phyloP scores from a whole-genome alignment of 2,113 vertebrate species.

The Brienomyrus brachyistius region DNA sequence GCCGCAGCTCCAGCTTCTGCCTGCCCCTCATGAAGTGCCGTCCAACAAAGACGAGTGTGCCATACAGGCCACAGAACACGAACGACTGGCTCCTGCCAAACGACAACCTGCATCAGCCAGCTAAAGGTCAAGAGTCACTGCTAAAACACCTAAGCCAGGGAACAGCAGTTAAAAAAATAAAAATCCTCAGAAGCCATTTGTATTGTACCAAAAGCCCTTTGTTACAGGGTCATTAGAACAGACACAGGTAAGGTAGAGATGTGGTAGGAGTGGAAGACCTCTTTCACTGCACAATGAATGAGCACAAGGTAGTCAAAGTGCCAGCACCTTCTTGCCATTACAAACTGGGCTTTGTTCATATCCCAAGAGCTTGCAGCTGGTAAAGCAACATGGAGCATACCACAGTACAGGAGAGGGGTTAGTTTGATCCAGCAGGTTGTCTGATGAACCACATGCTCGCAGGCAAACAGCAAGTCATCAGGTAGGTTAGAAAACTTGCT shows the following conservation, averaged over 20 bases:
- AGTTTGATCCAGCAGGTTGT: neutral
- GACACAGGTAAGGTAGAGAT: neutral
- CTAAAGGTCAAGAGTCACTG: neutral
- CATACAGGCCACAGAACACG: conserved; percentile 61
- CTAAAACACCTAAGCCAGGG: neutral
- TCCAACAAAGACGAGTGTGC: conserved; percentile 58
- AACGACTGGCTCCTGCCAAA: conserved; percentile 53
- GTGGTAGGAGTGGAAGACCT: neutral
- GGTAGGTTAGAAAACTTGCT: neutral
- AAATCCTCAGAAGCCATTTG: neutral
- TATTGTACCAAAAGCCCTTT: neutral
- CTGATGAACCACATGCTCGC: neutral
- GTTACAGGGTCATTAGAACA: neutral
- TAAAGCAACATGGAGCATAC: neutral
- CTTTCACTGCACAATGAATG: neutral
- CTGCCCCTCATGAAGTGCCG: conserved; percentile 69
- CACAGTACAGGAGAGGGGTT: neutral
- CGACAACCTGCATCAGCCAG: neutral
- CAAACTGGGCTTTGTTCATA: no score
- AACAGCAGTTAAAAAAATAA: neutral
- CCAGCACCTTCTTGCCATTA: no score
- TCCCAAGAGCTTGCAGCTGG: neutral
- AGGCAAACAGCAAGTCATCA: neutral
- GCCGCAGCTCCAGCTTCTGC: conserved; percentile 63
- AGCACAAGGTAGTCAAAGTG: no score